Conservation (phyloP, 2,888 invertebrate genomes). For the Cosmorhoe ocellata region DNA sequence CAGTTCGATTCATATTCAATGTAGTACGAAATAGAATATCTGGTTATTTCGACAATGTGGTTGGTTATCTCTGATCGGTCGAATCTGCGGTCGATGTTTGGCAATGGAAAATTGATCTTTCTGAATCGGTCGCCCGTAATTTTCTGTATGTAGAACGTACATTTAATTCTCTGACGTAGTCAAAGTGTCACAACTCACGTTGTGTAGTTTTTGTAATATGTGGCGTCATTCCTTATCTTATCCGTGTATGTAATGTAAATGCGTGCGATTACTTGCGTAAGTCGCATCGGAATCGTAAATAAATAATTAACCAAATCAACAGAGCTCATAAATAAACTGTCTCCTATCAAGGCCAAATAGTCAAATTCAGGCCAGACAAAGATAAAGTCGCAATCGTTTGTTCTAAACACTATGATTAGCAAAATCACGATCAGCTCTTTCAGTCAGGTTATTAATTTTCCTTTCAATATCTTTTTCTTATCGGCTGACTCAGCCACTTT, state of each 20-base stretch:
- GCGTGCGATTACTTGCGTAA: background rate
- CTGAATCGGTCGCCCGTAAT: too few relatives aligned
- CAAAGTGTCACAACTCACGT: background rate
- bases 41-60: background rate
- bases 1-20: background rate
- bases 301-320: background rate
- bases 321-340: background rate
- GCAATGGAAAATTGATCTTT: too few relatives aligned
- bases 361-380: background rate
- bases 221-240: constrained; percentile 6
- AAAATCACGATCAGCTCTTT: background rate
- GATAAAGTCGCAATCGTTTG: constrained; percentile 10
- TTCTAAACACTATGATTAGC: constrained; percentile 15
- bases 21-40: background rate
- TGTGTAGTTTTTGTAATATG: background rate
- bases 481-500: constrained; percentile 17
- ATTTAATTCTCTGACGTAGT: background rate
- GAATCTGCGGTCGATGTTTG: background rate
- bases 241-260: too few relatives aligned
- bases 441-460: constrained; percentile 5
- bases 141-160: too few relatives aligned
- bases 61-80: background rate
- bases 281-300: background rate
- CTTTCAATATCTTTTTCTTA: constrained; percentile 22
- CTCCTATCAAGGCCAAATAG: constrained; percentile 7